Percentiles rank a stretch among this genome's conserved stretches.
These are phyloP conservation scores for Notolabrus celidotus DNA, from an alignment of 2,797 vertebrate genomes.

Conservation along the genomic window DNA sequence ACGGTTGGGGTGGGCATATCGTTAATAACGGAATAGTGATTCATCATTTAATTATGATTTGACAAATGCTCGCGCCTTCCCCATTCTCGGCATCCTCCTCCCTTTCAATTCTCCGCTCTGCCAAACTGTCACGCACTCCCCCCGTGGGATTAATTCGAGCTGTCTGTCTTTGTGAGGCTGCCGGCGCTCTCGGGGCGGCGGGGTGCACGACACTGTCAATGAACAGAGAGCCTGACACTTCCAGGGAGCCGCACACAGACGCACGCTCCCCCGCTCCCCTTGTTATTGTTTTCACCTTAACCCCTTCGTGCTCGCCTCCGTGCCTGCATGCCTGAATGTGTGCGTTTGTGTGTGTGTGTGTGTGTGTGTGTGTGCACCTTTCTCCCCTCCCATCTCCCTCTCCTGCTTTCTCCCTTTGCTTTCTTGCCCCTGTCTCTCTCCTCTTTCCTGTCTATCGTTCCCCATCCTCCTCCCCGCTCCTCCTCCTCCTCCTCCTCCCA, in stretches of 20 bases:
- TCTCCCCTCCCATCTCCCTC: conserved; percentile 44
- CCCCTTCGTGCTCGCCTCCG: conserved; percentile 71
- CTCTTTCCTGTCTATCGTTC: conserved; percentile 51
- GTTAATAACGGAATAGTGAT: conserved; percentile 99
- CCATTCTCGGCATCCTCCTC: conserved; percentile 97
- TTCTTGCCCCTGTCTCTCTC: conserved; percentile 50
- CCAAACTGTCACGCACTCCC: conserved; percentile 96
- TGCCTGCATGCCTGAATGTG: conserved; percentile 39
- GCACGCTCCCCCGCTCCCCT: conserved; percentile 79
- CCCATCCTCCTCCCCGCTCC: conserved; percentile 9
- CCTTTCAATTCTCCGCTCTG: conserved; percentile 98
- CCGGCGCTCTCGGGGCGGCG: conserved; percentile 91
- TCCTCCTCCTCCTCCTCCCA: conserved; percentile 19
- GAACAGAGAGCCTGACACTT: conserved; percentile 91
- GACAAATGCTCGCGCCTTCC: conserved; percentile 99
- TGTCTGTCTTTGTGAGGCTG: conserved; percentile 97
- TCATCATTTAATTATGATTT: conserved; percentile 99
- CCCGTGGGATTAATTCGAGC: conserved; percentile 98
- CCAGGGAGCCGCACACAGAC: conserved; percentile 85
- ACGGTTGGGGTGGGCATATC: conserved; percentile 83
- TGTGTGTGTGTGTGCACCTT: conserved; percentile 46
- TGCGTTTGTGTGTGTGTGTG: conserved; percentile 10
- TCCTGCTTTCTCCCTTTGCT: conserved; percentile 38
- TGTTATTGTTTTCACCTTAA: conserved; percentile 88
- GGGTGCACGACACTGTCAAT: conserved; percentile 92